Base-by-base conservation (phyloP, 2,888 invertebrate genomes). In the Sesia bembeciformis region DNA sequence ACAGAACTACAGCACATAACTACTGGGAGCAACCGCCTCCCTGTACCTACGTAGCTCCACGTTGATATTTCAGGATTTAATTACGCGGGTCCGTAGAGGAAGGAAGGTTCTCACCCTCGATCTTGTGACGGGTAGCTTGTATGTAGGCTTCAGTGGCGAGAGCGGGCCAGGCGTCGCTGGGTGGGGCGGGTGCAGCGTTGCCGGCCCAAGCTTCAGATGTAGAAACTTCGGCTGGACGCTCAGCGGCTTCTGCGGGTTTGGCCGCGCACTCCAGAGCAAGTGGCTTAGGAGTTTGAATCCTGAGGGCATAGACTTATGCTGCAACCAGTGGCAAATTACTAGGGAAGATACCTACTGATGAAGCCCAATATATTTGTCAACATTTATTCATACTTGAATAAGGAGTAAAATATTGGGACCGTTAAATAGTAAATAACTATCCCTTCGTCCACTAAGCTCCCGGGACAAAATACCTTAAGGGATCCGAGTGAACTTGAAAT, bases 11-110 rank as follows among this genome's bases (percentile, higher is more conserved):
- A 23, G 23, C 23, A 23, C 23, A 23, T 1, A 23, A 23, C 23
- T 23, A 23, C 23, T 23, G 23, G 23, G 23, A 23, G 2, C 1
- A 23, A 23, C 23, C 23, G 23, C 23, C 23, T 23, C 23, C 23
- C 23, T 23, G 23, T 23, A 23, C 23, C 23, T 23, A 23, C 23
- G 23, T 23, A 23, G 23, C 23, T 23, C 23, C 23, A 23, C 23
- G 23, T 23, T 23, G 23, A 5, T 42, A 42, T 42, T 42, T 42
- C 42, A 7, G 38, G 94, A 93, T 90, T 82, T 72, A 90, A 65
- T 90, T 90, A 64, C 89, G 86, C 0, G 88, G 70, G 64, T 90
- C 87, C 0, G 90, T 90, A 8, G 90, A 90, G 38, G 90, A 90
- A 0, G 90, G 90, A 52, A 87, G 64, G 62, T 86, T 87, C 62